phyloP scores from a whole-genome alignment of 2,797 vertebrate genomes.

The Australoheros facetus region DNA sequence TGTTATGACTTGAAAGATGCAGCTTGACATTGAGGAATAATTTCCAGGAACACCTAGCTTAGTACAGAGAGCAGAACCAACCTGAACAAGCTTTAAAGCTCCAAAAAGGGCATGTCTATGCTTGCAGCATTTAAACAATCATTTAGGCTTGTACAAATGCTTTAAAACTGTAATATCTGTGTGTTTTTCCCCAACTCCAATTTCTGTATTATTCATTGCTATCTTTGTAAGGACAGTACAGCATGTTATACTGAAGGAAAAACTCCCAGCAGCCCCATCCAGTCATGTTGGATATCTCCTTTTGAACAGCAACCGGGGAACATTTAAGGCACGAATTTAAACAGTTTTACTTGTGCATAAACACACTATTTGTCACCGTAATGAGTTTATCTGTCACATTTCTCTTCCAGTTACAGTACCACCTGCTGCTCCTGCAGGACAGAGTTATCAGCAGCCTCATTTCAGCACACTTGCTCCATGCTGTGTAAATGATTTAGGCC shows the following conservation, averaged over 20 bases:
- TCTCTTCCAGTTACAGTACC: constrained; percentile 59
- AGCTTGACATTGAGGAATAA: too few species aligned
- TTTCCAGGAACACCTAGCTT: too few species aligned
- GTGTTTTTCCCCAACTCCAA: neutral
- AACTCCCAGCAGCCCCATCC: neutral
- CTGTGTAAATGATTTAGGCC: constrained; percentile 75
- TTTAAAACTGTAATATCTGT: neutral
- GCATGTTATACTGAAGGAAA: neutral
- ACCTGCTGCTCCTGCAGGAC: constrained; percentile 67
- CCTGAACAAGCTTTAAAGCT: neutral
- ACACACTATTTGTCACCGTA: constrained; percentile 48
- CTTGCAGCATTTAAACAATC: neutral
- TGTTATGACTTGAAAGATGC: neutral
- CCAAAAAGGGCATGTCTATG: neutral
- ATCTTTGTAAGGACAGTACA: neutral
- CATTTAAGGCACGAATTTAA: constrained; percentile 38
- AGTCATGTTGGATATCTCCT: neutral
- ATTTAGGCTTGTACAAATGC: neutral
- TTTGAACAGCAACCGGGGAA: constrained; percentile 49
- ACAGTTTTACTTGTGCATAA: constrained; percentile 52
- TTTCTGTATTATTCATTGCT: neutral
- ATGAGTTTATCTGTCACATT: constrained; percentile 57
- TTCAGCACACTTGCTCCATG: constrained; percentile 61
- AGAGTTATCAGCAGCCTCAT: constrained; percentile 62
- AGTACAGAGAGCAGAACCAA: neutral